Conservation (phyloP, 2,113 vertebrate genomes). For the Atherinomorus stipes region DNA sequence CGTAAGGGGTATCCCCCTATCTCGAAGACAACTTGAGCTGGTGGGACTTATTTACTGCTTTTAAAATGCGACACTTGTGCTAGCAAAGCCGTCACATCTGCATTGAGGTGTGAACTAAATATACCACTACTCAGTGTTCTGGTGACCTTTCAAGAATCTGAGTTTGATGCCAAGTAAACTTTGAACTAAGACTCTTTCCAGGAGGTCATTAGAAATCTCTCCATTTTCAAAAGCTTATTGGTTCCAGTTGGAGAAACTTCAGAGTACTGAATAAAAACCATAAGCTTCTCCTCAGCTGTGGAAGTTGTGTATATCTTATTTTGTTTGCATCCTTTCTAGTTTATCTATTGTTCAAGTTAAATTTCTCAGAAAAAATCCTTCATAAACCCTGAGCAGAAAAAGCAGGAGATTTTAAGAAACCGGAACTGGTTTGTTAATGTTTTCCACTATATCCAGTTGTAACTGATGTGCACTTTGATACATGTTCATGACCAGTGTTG, state of each 20-base stretch:
- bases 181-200: not conserved
- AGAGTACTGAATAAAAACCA: not conserved
- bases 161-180: not conserved
- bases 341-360: too few relatives aligned
- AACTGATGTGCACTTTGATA: constrained; percentile 38
- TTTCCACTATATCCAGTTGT: not conserved
- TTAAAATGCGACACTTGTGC: not conserved
- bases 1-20: constrained; percentile 5
- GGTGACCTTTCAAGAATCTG: not conserved
- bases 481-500: constrained; percentile 18
- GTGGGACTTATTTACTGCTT: constrained; percentile 1
- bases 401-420: not conserved
- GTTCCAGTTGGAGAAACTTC: not conserved
- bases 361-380: too few relatives aligned
- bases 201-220: not conserved
- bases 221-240: not conserved
- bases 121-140: not conserved
- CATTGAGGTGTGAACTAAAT: not conserved
- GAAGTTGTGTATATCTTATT: not conserved
- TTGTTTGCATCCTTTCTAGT: not conserved
- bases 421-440: constrained; percentile 14
- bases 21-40: constrained; percentile 12
- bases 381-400: not conserved
- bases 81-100: not conserved
- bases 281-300: not conserved